These are phyloP conservation scores for Steromphala cineraria DNA, from an alignment of 2,888 invertebrate genomes.

Conservation along the genomic window DNA sequence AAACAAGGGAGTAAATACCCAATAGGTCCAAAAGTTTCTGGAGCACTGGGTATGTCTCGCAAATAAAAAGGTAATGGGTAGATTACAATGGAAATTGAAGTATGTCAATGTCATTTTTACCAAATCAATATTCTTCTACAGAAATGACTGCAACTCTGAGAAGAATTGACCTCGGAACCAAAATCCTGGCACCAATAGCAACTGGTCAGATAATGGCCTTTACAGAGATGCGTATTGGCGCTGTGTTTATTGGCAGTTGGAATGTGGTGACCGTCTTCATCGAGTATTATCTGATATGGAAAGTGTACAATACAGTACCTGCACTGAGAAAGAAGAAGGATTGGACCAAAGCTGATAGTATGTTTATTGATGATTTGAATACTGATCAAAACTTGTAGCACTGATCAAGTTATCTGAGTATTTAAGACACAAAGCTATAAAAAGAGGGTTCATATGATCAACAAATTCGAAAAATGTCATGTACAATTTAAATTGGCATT, in stretches of 20 bases:
- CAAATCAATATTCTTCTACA: constrained; percentile 47
- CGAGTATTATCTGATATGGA: constrained; percentile 76
- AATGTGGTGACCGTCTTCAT: constrained; percentile 76
- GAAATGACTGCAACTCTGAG: constrained; percentile 77
- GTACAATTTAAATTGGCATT: no score
- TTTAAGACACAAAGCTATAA: no score
- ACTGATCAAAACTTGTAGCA: not conserved
- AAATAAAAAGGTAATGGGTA: no score
- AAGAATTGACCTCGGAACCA: constrained; percentile 76
- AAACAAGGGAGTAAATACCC: no score
- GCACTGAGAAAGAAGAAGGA: constrained; percentile 68
- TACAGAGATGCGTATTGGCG: constrained; percentile 58
- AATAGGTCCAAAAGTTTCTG: no score
- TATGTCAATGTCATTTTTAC: no score
- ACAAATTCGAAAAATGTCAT: no score
- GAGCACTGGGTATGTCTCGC: no score
- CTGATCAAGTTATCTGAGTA: no score
- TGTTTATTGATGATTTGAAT: not conserved
- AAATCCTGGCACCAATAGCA: constrained; percentile 77
- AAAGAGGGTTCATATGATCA: no score
- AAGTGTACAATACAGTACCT: constrained; percentile 75
- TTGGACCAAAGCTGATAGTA: constrained; percentile 36
- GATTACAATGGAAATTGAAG: no score
- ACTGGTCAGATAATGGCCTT: constrained; percentile 77
- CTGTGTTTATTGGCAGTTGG: constrained; percentile 75